Evolutionary conservation across 2,797 vertebrate species (phyloP).

Genomic region (Diplodus sargus): DNA sequence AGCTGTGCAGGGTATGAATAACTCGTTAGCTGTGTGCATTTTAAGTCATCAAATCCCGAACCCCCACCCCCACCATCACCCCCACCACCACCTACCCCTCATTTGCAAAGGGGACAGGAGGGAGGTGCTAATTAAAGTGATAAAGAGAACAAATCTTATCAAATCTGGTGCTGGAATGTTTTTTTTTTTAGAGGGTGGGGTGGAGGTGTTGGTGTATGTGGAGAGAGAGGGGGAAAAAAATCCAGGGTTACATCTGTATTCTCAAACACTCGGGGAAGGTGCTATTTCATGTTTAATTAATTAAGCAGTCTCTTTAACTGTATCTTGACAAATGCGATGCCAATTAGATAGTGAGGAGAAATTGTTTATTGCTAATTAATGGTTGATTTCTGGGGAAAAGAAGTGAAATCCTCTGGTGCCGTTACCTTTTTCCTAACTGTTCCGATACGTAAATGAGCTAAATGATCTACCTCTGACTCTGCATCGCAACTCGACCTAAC

Average conservation of each 20-base stretch:
- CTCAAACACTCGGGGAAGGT: conserved; percentile 84
- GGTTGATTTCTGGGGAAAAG: conserved; percentile 78
- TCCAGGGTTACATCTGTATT: conserved; percentile 84
- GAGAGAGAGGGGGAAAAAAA: conserved; percentile 34
- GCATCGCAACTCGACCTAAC: not conserved
- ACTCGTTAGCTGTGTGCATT: conserved; percentile 87
- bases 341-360: conserved; percentile 83
- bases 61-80: conserved; percentile 81
- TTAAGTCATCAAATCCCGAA: conserved; percentile 86
- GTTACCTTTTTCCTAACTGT: conserved; percentile 48
- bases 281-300: conserved; percentile 89
- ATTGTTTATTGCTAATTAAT: conserved; percentile 85
- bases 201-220: conserved; percentile 59
- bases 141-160: conserved; percentile 89
- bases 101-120: conserved; percentile 87
- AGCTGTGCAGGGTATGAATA: conserved; percentile 86
- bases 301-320: conserved; percentile 85
- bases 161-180: conserved; percentile 72
- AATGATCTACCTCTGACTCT: conserved; percentile 16
- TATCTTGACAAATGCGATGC: conserved; percentile 84
- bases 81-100: conserved; percentile 83
- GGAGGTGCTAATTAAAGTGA: conserved; percentile 89
- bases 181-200: conserved; percentile 46
- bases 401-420: conserved; percentile 67
- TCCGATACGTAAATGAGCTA: conserved; percentile 60